A percentile compares a stretch with the other conserved stretches of the same genome.
phyloP scores from a whole-genome alignment of 2,888 invertebrate genomes.

The Julus scandinavius region DNA sequence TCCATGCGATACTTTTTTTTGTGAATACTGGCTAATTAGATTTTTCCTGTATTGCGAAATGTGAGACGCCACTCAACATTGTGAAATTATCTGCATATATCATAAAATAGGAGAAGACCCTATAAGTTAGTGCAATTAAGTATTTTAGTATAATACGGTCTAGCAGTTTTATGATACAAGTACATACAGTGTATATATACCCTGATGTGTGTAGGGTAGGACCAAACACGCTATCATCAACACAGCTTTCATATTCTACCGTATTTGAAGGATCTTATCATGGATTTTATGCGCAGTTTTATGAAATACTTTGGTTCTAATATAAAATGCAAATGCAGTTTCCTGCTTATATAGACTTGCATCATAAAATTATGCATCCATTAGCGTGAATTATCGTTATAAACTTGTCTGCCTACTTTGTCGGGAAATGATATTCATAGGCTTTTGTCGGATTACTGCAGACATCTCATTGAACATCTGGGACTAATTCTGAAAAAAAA shows the following conservation, averaged over 20 bases:
- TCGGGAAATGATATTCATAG: neutral
- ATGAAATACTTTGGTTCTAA: slow-evolving; percentile 34
- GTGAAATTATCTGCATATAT: neutral
- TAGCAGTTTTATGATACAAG: slow-evolving; percentile 8
- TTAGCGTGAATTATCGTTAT: neutral
- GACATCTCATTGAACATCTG: no score
- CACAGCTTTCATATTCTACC: neutral
- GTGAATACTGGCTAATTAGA: slow-evolving; percentile 6
- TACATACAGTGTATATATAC: neutral
- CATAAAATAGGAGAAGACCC: neutral
- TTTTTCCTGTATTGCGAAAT: neutral
- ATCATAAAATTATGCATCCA: slow-evolving; percentile 14
- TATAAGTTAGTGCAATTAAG: slow-evolving; percentile 16
- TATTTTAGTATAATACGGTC: slow-evolving; percentile 18
- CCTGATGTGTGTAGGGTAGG: no score
- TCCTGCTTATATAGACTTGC: neutral
- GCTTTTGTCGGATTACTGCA: neutral
- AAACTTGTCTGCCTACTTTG: neutral
- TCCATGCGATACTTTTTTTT: neutral
- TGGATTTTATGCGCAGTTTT: slow-evolving; percentile 7
- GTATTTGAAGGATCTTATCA: slow-evolving; percentile 4
- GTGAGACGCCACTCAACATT: neutral
- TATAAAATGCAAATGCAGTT: slow-evolving; percentile 34
- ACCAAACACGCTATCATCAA: neutral
- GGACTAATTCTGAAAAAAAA: no score